Base-by-base conservation (phyloP, 2,797 vertebrate species). In the Acipenser transmontanus region DNA sequence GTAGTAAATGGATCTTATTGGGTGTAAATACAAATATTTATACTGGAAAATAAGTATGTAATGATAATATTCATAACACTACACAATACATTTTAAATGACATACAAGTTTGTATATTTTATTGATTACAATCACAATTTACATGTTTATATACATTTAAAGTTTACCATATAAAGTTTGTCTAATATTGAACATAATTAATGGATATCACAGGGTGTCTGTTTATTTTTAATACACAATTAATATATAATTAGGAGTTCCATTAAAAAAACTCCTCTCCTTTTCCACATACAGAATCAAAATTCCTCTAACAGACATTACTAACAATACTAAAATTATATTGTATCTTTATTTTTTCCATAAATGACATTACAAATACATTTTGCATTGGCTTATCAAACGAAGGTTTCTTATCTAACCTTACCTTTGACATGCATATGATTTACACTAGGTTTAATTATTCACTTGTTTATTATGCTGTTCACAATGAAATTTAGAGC, bases 381-480 rank as follows among this genome's bases (percentile, higher is more conserved):
- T 34, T 34, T 34, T 50, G 34, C 63, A 65, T 66, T 68, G 57
- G 13, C 10, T 65, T 67, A 10, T 10, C 11, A 67, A 67, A 71
- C 50, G 66, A 50, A 62, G 67, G 50, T 54, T 72, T 86, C 77
- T 85, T 72, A 85, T 73, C 77, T 85, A 65, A 79, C 84, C 80
- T 84, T 85, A 84, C 85, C 79, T 84, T 80, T 89, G 87, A 86
- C 86, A 88, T 82, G 74, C 14, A 6, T 82, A 80, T 92, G 90
- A 91, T 92, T 93, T 91, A 89, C 78, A 86, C 81, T 82, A 81
- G 83, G 84, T 91, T 91, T 92, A 93, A 93, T 94, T 93, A 92
- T 91, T 93, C 85, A 91, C 84, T 85, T 90, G 91, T 92, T 93
- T 93, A 92, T 93, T 91, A 91, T 91, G 85, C 88, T 87, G 88